These are phyloP conservation scores for Egretta garzetta DNA, from an alignment of 2,113 vertebrate species.

Conservation along the genomic window DNA sequence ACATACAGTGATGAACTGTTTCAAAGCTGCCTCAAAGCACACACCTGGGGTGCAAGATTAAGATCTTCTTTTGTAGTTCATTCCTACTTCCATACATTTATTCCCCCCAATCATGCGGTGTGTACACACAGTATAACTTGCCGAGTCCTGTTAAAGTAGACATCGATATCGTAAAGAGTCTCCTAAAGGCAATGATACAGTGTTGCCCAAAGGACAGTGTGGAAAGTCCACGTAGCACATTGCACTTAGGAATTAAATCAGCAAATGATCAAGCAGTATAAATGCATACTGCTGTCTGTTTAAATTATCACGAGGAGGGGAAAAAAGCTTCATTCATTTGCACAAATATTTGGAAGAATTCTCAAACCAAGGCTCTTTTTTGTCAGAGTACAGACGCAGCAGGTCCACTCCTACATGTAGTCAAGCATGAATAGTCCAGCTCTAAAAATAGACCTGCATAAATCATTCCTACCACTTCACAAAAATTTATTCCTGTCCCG, in stretches of 20 bases:
- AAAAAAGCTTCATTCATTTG: background rate
- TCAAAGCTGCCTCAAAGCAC: constrained; percentile 2
- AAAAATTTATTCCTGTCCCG: background rate
- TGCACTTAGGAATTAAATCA: background rate
- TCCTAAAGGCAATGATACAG: background rate
- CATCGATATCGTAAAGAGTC: background rate
- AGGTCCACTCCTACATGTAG: background rate
- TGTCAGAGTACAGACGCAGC: background rate
- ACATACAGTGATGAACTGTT: background rate
- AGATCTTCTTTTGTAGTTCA: background rate
- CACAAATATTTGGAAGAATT: background rate
- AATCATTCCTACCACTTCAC: background rate
- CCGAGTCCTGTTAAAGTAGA: background rate
- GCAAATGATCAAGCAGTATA: background rate
- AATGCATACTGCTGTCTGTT: background rate
- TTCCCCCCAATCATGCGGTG: background rate
- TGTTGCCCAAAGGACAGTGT: background rate
- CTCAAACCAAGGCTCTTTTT: background rate
- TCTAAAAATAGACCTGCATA: background rate
- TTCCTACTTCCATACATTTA: background rate
- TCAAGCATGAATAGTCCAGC: background rate
- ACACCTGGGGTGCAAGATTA: background rate
- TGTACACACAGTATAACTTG: background rate
- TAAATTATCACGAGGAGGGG: rapidly evolving
- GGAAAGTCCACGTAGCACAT: background rate